Evolutionary conservation across 1,140 invertebrate species (phyloP), one percentile per base, ranked within the genome.

Genomic region (Habropoda laboriosa): DNA sequence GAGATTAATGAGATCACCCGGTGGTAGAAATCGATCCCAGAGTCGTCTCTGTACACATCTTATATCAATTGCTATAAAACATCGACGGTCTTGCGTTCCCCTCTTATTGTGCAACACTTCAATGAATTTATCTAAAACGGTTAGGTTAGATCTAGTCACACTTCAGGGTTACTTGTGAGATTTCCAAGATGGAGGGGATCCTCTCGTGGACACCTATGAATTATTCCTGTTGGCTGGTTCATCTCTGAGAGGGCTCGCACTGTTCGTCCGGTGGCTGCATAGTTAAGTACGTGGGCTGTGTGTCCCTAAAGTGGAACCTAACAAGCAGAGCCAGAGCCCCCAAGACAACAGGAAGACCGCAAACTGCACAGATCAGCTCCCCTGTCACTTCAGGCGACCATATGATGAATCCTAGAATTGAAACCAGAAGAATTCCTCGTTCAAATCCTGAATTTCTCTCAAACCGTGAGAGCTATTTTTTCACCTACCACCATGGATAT

Each of bases 321-420:
- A 91, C 92, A 7, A 94, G 88, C n/a, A 95, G 83, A 13, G 91
- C 91, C 47, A 95, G n/a, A 77, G n/a, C 94, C 94, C 0, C 94
- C 88, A 3, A 94, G 78, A 95, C 94, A 13, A 95, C 93, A 0
- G 94, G 94, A 67, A 95, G 91, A 77, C 94, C 94, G 2, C 95
- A 87, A 27, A 95, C 83, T 0, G 94, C 93, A 81, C 94, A 95
- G 64, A 95, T 94, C 30, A 95, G 83, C 82, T 95, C 94, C 0
- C 94, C 94, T 6, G 94, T 93, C 35, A 94, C 90, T n/a, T 92
- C 92, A 7, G 94, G 94, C 51, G 93, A 92, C 94, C 94, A 95
- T 16, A 87, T 78, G 42, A 94, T 88, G 53, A 87, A 86, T 78
- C 92, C 94, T 94, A 55, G 27, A 13, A 55, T 30, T 21, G 47